Base-by-base conservation (phyloP, 2,113 vertebrate genomes). In the Odontesthes bonariensis region DNA sequence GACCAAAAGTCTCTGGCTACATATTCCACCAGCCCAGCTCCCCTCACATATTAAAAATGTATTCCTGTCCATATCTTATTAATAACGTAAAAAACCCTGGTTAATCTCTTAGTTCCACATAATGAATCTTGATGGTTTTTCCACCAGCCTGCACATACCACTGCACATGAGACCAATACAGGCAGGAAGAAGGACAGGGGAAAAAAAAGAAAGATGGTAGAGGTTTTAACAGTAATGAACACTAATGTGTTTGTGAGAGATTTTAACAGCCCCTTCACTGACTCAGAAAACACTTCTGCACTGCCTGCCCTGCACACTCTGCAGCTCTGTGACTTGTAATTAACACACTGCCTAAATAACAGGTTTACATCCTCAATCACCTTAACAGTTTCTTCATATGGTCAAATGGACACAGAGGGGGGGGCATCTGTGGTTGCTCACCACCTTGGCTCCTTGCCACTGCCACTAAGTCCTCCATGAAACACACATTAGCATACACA, bases 161-260 rank as follows among this genome's bases (percentile, higher is more conserved):
- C 66, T 82, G 81, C 81, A 79, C 75, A 83, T 69, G 74, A 81
- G 86, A 69, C 70, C 73, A 53, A 84, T 78, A 79, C 79, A 81
- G 65, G 62, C 58, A 58, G 47, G 27, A 47, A 42, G 53, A 76
- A 46, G 13, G 58, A 65, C 38, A 14, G 31, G 44, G 44, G 3
- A 35, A 54, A 59, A 32, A 59, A 68, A 72, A 70, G 61, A 77
- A 65, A 73, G 52, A 82, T 78, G 85, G 85, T 78, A 3, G 58
- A 84, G 69, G 85, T 83, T 85, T 86, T 73, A 80, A 66, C 58
- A 55, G 83, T 90, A 85, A 89, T 83, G 79, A 86, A 90, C 81
- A 82, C 66, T 83, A 84, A 89, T 88, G 79, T 86, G 82, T 85
- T 90, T 88, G 79, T 83, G 77, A 77, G 80, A 83, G 78, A 74